Evolutionary conservation across 2,113 vertebrate species (phyloP), one percentile per base, ranked within the genome.

Genomic region (Gallinago media): DNA sequence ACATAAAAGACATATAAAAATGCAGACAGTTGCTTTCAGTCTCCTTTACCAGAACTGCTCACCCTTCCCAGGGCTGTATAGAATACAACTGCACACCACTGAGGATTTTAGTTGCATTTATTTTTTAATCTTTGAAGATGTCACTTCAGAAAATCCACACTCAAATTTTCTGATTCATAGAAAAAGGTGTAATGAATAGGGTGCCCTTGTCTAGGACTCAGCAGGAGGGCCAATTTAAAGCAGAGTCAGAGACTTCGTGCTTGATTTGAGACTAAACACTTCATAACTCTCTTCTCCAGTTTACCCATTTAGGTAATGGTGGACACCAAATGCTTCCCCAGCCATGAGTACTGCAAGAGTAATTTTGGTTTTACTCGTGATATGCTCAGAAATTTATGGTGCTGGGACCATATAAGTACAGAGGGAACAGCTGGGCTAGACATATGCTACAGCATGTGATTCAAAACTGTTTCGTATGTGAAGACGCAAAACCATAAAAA

Each of bases 361-460:
- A 50, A 82, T 78, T 81, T 42, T 70, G 29, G 0, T 66, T 85
- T 85, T 49, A 58, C 50, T 90, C 77, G 54, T 76, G 63, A 93
- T 93, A 18, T 1, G 1, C 46, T 56, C 49, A 36, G 84, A 78
- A 71, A 73, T 91, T 80, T 83, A 71, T 40, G 71, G 44, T 47
- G 55, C 88, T 88, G 40, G 70, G 62, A 38, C 34, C 71, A 72
- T 63, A 59, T 12, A 88, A 88, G 44, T 55, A 74, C 42, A 63
- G 85, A 83, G 18, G 29, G 55, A 83, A 94, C 93, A 96, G 81
- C 89, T 92, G 85, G 50, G 75, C 55, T 36, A 94, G 75, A 58
- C 92, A 94, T 96, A 94, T 95, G 92, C 63, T 95, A 52, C 38
- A 90, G 16, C 47, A 88, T 74, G 71, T 88, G 89, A 90, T 94